Conservation (phyloP, 2,113 vertebrate genomes). For the Zeus faber region DNA sequence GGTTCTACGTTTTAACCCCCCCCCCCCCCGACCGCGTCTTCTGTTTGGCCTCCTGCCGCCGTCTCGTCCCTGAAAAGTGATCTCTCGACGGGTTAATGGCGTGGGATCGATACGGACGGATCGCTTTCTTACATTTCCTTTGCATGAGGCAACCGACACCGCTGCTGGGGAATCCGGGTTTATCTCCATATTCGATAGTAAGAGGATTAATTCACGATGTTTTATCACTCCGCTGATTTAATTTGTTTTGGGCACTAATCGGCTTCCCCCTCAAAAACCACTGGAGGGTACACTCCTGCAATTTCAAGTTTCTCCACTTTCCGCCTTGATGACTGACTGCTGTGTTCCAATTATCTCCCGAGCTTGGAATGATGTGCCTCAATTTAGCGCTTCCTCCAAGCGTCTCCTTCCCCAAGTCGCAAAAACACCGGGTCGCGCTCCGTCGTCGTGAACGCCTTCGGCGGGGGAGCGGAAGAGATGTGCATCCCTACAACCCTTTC, state of each 20-base stretch:
- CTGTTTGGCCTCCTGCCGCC: conserved; percentile 42
- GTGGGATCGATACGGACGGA: conserved; percentile 56
- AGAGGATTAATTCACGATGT: conserved; percentile 35
- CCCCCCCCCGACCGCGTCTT: conserved; percentile 32
- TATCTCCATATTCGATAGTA: conserved; percentile 45
- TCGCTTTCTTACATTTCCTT: conserved; percentile 53
- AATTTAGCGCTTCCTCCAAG: too few species aligned
- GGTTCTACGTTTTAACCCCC: conserved; percentile 17
- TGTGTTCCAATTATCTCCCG: too few species aligned
- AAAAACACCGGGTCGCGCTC: too few species aligned
- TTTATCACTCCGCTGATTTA: conserved; percentile 18
- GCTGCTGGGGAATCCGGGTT: conserved; percentile 50
- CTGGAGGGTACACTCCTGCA: too few species aligned
- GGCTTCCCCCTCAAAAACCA: conserved; percentile 34
- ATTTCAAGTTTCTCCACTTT: conserved; percentile 33
- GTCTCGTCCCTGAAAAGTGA: conserved; percentile 57
- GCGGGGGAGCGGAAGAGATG: too few species aligned
- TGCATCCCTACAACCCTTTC: too few species aligned
- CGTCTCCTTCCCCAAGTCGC: too few species aligned
- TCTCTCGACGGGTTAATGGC: conserved; percentile 57
- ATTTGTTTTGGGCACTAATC: conserved; percentile 54
- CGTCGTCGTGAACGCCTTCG: too few species aligned
- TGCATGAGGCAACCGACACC: conserved; percentile 60
- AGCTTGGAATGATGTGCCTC: too few species aligned
- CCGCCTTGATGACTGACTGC: conserved; percentile 5